Percentiles rank a stretch among this genome's conserved stretches.
Conservation (phyloP, 2,113 vertebrate species). For the Nannospalax galili region DNA sequence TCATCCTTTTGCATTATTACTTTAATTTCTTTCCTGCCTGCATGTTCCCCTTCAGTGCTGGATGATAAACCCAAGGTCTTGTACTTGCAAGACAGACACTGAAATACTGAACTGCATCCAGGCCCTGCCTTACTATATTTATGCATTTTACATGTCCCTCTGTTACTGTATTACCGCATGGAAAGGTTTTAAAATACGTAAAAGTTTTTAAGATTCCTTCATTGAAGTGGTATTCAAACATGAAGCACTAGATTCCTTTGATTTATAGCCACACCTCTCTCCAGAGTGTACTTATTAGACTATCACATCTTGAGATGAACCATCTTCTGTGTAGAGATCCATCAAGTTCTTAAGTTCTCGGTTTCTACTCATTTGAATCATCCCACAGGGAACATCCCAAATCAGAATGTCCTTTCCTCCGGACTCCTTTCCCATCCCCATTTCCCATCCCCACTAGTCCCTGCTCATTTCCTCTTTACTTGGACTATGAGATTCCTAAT, state of each 20-base stretch:
- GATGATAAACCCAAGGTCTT: not conserved
- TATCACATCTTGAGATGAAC: rapidly evolving
- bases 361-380: not conserved
- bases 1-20: not conserved
- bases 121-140: not conserved
- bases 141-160: not conserved
- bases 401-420: not conserved
- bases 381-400: not conserved
- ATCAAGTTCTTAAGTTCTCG: not conserved
- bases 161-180: not conserved
- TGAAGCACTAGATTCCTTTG: not conserved
- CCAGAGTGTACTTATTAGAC: not conserved
- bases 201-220: not conserved
- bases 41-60: not conserved
- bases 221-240: not conserved
- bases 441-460: no score
- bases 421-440: not conserved
- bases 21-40: not conserved
- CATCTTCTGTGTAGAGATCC: not conserved
- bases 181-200: not conserved
- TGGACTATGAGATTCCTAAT: not conserved
- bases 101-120: not conserved
- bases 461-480: not conserved
- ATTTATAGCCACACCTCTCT: not conserved
- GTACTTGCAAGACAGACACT: not conserved